Base-by-base conservation (phyloP, 30 jellyfish, hydroid and myxozoan species). In the Cassiopea andromeda region DNA sequence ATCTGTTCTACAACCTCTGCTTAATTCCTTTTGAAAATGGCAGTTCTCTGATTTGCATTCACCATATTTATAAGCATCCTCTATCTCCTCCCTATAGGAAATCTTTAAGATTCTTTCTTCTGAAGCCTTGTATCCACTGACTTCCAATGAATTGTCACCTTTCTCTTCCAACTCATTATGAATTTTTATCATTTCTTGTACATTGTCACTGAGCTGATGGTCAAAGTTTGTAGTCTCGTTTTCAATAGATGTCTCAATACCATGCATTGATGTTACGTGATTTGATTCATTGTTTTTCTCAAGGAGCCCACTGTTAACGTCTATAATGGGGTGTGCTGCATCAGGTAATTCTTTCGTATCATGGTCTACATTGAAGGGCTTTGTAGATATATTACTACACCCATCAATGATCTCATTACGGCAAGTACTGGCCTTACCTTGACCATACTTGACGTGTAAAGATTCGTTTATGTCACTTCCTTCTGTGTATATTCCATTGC, bases 371-470 rank as follows among this genome's bases (percentile, higher is more conserved):
- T 80, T 79, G 5, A 64, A 46, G 45, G 15, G 19, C 10, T 46
- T 79, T 80, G 17, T 45, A 15, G 48, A n/a, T 59, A 12, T 18
- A 12, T 82, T 82, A 60, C 82, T 82, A n/a, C 7, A 82, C 68
- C 90, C 90, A 66, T 82, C 90, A 13, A 58, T 82, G 71, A 82
- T 45, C 60, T 82, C 90, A 70, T 82, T 66, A 0, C 13, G 54
- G 48, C 18, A 38, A 68, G 66, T 82, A 16, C 9, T 16, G 45
- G 45, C 60, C 9, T 80, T 69, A 46, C 60, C 16, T 46, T 9
- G 27, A 38, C 77, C 16, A 17, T 18, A 10, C 64, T 2, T 48
- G 14, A 58, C 27, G 38, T 45, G 16, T 16, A 46, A 6, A 1
- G 43, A 18, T 7, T 69, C 74, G 1, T 46, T 44, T 47, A 9